A percentile compares a stretch with the other conserved stretches of the same genome.
These are phyloP conservation scores for Aphrophora alni DNA, from an alignment of 2,888 invertebrate species.

Conservation along the genomic window DNA sequence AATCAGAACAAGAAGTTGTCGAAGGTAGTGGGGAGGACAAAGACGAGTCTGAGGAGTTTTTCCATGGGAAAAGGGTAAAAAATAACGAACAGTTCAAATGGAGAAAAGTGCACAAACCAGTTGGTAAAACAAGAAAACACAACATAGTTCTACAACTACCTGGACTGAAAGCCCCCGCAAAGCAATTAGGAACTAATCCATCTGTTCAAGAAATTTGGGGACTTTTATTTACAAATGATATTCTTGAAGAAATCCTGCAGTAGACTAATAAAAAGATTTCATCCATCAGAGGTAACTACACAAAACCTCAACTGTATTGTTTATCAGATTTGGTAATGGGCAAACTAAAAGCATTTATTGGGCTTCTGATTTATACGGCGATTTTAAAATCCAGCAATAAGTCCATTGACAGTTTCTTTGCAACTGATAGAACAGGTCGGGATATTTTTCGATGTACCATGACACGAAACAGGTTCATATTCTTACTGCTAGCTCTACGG, in stretches of 20 bases:
- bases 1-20: background rate
- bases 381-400: constrained; percentile 9
- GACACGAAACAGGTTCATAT: constrained; percentile 15
- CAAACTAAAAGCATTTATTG: constrained; percentile 30
- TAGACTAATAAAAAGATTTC: constrained; percentile 16
- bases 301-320: background rate
- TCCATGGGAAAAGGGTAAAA: background rate
- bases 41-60: background rate
- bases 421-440: constrained; percentile 29
- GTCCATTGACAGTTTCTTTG: constrained; percentile 41
- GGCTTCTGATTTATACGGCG: constrained; percentile 24
- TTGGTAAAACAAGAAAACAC: constrained; percentile 2
- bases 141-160: constrained; percentile 22
- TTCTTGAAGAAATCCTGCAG: constrained; percentile 11
- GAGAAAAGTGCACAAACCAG: background rate
- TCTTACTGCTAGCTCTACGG: background rate
- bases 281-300: background rate
- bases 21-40: too few species aligned
- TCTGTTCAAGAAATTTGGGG: constrained; percentile 11
- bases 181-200: background rate
- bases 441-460: constrained; percentile 28
- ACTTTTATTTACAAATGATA: constrained; percentile 1
- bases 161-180: constrained; percentile 14
- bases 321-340: constrained; percentile 6
- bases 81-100: constrained; percentile 25